A percentile compares a stretch with the other conserved stretches of the same genome.
These are phyloP conservation scores for Tribolium freemani DNA, from an alignment of 2,888 invertebrate genomes.

Conservation along the genomic window DNA sequence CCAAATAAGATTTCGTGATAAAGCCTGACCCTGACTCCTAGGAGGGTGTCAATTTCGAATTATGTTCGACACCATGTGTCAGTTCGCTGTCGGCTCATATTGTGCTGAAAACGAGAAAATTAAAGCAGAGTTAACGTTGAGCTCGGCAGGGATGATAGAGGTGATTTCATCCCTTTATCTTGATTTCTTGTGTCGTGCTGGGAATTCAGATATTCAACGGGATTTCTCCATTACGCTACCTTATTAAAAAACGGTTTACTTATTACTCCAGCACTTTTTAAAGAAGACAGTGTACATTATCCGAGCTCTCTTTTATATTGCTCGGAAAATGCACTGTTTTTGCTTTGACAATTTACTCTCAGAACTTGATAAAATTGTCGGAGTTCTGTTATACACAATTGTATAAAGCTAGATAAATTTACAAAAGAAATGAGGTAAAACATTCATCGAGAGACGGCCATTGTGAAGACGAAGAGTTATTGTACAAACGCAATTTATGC, in stretches of 20 bases:
- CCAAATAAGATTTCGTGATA: slow-evolving; percentile 1
- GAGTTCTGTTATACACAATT: neutral
- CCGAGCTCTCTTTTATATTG: neutral
- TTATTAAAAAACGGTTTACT: neutral
- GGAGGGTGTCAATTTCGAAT: slow-evolving; percentile 14
- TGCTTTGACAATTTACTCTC: neutral
- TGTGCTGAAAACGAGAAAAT: slow-evolving; percentile 27
- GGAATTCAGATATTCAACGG: slow-evolving; percentile 7
- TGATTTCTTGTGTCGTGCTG: slow-evolving; percentile 17
- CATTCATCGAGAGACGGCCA: neutral
- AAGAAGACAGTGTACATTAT: neutral
- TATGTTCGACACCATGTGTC: slow-evolving; percentile 25
- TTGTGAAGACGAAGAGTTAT: neutral
- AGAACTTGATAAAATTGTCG: neutral
- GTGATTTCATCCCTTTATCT: slow-evolving; percentile 13
- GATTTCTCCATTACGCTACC: neutral
- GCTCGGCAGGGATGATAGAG: slow-evolving; percentile 7
- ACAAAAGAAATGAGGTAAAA: neutral
- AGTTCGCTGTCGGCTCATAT: slow-evolving; percentile 16
- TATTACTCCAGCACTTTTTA: neutral
- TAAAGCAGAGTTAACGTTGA: slow-evolving; percentile 11
- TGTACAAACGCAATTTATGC: neutral
- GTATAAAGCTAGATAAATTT: neutral
- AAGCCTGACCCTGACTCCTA: neutral
- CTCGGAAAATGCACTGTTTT: neutral